Evolutionary conservation across 2,797 vertebrate species (phyloP).

Genomic region (Atherinosoma microstoma): DNA sequence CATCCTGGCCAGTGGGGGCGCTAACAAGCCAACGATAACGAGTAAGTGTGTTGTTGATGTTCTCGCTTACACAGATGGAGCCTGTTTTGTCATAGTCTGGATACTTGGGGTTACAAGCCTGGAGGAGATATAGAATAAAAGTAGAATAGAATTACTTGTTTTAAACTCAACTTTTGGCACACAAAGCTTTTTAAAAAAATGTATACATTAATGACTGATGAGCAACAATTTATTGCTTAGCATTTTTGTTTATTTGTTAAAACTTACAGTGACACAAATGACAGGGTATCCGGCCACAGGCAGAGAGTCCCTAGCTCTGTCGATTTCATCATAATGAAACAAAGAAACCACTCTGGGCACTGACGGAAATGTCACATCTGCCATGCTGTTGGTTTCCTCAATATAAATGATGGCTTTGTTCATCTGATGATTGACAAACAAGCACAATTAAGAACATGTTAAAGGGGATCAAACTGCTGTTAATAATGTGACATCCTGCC

Average conservation of each 20-base stretch:
- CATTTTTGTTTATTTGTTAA: neutral
- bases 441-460: conserved; percentile 8
- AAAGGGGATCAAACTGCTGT: conserved; percentile 14
- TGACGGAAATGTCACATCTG: conserved; percentile 95
- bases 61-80: conserved; percentile 92
- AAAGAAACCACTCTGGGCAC: conserved; percentile 91
- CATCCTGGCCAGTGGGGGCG: conserved; percentile 88
- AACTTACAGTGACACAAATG: conserved; percentile 91
- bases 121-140: conserved; percentile 15
- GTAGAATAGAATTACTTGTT: conserved; percentile 16
- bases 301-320: conserved; percentile 72
- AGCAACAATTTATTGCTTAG: neutral
- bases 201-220: conserved; percentile 5
- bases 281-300: conserved; percentile 93
- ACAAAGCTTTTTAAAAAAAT: conserved; percentile 30
- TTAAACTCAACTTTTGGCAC: conserved; percentile 12
- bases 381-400: conserved; percentile 93
- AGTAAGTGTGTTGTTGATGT: conserved; percentile 93
- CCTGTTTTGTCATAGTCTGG: conserved; percentile 93
- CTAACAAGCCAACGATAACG: conserved; percentile 94
- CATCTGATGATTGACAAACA: conserved; percentile 79
- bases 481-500: neutral
- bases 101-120: conserved; percentile 96
- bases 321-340: conserved; percentile 88
- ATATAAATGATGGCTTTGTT: conserved; percentile 95